Conservation (phyloP, 2,113 vertebrate genomes). For the Engystomops pustulosus region DNA sequence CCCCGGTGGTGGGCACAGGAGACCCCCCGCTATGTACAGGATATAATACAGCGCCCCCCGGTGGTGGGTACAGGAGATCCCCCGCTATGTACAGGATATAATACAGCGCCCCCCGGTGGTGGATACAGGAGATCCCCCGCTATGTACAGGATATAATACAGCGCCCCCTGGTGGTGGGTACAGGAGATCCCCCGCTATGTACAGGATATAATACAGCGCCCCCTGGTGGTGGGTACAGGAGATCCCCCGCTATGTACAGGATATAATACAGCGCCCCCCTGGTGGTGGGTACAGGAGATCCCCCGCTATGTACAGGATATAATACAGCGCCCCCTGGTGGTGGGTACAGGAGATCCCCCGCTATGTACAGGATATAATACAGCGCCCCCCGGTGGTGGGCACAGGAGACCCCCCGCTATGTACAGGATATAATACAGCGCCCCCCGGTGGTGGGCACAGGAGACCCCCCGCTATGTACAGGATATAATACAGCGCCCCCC, state of each 20-base stretch:
- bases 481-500: neutral
- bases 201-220: neutral
- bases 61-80: too few relatives aligned
- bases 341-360: too few relatives aligned
- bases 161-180: neutral
- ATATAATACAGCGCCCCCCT: neutral
- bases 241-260: too few relatives aligned
- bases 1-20: neutral
- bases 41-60: neutral
- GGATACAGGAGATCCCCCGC: too few relatives aligned
- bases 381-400: neutral
- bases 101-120: neutral
- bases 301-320: too few relatives aligned
- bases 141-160: too few relatives aligned
- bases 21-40: too few relatives aligned
- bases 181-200: too few relatives aligned
- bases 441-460: neutral
- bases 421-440: neutral
- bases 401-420: too few relatives aligned
- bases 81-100: too few relatives aligned
- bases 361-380: too few relatives aligned
- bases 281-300: neutral
- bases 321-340: neutral
- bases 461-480: too few relatives aligned
- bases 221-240: neutral